Evolutionary conservation across 2,888 invertebrate species (phyloP).

Genomic region (Isoperla grammatica): DNA sequence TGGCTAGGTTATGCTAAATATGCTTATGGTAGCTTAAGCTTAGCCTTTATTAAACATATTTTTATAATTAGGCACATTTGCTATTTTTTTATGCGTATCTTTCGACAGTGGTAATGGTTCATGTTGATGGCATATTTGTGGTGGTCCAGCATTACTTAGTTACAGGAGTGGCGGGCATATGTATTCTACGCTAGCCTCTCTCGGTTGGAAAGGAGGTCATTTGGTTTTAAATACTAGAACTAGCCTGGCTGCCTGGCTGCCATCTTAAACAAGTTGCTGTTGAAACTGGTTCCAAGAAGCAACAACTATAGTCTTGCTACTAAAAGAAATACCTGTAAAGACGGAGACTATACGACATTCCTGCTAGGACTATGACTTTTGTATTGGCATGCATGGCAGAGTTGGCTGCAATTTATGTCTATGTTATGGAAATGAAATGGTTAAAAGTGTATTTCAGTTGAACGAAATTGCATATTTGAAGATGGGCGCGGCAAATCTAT

Average conservation of each 20-base stretch:
- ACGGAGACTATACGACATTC: background rate
- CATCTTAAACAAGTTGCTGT: slow-evolving; percentile 4
- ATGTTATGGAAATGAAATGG: too few relatives aligned
- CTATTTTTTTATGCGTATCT: background rate
- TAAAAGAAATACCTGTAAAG: background rate
- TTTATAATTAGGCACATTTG: background rate
- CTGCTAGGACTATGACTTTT: too few relatives aligned
- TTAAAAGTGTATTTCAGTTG: too few relatives aligned
- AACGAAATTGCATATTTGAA: too few relatives aligned
- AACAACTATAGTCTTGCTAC: background rate
- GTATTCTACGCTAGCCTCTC: background rate
- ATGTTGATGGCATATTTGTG: background rate
- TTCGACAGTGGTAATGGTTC: background rate
- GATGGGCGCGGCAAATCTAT: too few relatives aligned
- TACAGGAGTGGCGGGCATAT: background rate
- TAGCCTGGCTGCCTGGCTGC: background rate
- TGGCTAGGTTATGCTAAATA: too few relatives aligned
- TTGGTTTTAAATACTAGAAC: slow-evolving; percentile 6
- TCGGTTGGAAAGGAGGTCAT: slow-evolving; percentile 14
- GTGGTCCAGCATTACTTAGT: background rate
- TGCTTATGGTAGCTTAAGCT: too few relatives aligned
- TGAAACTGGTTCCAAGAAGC: background rate
- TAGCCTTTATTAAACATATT: too few relatives aligned
- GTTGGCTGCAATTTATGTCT: too few relatives aligned
- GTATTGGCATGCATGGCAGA: too few relatives aligned